phyloP scores from a whole-genome alignment of 2,113 vertebrate species.

The Corythornis vintsioides region DNA sequence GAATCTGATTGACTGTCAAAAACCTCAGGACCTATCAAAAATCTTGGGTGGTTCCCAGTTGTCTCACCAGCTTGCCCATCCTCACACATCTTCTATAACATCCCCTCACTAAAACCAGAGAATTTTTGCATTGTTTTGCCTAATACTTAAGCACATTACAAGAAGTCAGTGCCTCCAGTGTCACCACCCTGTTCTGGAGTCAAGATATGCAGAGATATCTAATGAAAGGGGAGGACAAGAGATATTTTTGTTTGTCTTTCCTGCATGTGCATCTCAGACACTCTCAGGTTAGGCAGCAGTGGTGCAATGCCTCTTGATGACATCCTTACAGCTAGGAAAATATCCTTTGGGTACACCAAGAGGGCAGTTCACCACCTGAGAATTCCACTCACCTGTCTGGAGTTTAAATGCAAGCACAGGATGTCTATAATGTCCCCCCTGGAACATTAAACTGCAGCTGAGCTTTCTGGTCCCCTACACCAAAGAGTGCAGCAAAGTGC shows the following conservation, averaged over 20 bases:
- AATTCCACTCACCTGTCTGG: neutral
- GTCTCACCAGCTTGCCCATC: neutral
- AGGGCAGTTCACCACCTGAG: neutral
- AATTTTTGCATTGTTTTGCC: neutral
- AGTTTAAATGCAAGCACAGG: neutral
- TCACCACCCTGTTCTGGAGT: neutral
- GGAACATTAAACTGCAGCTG: neutral
- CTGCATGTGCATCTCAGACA: neutral
- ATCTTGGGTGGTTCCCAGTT: neutral
- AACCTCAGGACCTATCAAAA: neutral
- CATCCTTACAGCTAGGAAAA: neutral
- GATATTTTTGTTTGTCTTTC: neutral
- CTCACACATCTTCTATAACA: neutral
- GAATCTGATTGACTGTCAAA: neutral
- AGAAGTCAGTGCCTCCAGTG: neutral
- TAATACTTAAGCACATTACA: neutral
- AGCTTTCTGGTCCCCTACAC: neutral
- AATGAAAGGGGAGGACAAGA: neutral
- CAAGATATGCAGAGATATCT: neutral
- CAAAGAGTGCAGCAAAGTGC: neutral
- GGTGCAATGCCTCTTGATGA: neutral
- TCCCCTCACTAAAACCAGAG: neutral
- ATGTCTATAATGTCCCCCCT: neutral
- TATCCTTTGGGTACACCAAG: neutral
- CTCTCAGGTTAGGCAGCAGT: neutral